Evolutionary conservation across 2,113 vertebrate genomes (phyloP), one percentile per base, ranked within the genome.

Genomic region (Chitala chitala): DNA sequence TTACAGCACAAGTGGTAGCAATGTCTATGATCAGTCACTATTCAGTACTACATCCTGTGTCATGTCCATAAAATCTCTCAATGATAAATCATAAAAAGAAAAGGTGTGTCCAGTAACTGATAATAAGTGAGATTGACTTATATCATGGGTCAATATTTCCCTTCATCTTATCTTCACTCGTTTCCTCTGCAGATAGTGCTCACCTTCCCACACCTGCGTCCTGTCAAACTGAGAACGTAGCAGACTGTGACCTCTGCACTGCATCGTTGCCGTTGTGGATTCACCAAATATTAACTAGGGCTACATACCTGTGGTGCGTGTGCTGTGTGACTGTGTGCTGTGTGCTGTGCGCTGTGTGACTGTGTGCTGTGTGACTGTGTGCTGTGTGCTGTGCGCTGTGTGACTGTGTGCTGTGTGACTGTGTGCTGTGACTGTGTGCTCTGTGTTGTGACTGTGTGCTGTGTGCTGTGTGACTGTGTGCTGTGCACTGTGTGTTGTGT

Each of bases 51-150:
- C 5, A 26, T n/a, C 40, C 12, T 59, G n/a, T 51, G 51, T 9
- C n/a, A 40, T 26, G 15, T 29, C 44, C 24, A 46, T 68, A 68
- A 68, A 68, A 46, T 26, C 40, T 20, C 20, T 2, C 12, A 51
- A 51, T 17, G 33, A 9, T 15, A n/a, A 36, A 69, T 46, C 24
- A 46, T 66, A 59, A 69, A 72, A 51, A 36, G 24, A 38, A 56
- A 76, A 69, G 69, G 54, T 44, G 50, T 75, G 63, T 17, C 31
- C 29, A 51, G 33, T 61, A 75, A 8, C 51, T 77, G 53, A 50
- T 75, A 69, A 59, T 48, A 40, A 2, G 0, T 50, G 64, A n/a
- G 64, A 59, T 54, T 61, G 29, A 31, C 36, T 40, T n/a, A 51
- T 24, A 20, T 22, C 48, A 46, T 40, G 3, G 22, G 53, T 71